phyloP scores from a whole-genome alignment of 1,140 invertebrate species.

The Oscheius sp. region DNA sequence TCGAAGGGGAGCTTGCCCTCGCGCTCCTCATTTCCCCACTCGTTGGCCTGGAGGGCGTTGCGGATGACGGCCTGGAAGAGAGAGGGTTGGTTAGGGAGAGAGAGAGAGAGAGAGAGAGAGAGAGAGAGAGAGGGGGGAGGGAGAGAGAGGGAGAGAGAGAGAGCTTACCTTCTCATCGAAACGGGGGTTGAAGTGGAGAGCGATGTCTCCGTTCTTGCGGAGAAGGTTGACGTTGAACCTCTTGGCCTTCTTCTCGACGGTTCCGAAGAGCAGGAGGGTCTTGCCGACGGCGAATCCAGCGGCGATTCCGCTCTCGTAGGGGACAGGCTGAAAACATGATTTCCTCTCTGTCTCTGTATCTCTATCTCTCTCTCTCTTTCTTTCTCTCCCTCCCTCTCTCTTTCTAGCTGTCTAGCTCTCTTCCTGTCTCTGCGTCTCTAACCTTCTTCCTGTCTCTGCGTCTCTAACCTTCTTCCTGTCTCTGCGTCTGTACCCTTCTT shows the following conservation, averaged over 20 bases:
- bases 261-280: slow-evolving; percentile 51
- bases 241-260: slow-evolving; percentile 57
- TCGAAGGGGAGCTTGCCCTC: slow-evolving; percentile 54
- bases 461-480: no score
- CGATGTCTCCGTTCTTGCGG: slow-evolving; percentile 59
- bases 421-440: neutral
- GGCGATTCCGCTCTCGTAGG: slow-evolving; percentile 52
- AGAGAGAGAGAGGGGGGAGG: neutral
- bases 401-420: neutral
- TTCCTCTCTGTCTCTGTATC: neutral
- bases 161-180: slow-evolving; percentile 60
- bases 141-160: no score
- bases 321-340: slow-evolving; percentile 43
- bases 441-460: no score
- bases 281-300: slow-evolving; percentile 52
- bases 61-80: slow-evolving; percentile 46
- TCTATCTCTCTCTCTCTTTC: neutral
- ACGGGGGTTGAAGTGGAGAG: slow-evolving; percentile 59
- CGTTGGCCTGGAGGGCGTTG: slow-evolving; percentile 48
- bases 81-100: no score
- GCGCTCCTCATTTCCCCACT: slow-evolving; percentile 60
- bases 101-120: neutral
- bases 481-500: no score
- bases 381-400: no score
- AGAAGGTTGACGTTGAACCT: slow-evolving; percentile 57